These are phyloP conservation scores for Ceratina calcarata DNA, from an alignment of 1,140 invertebrate genomes.

Conservation along the genomic window DNA sequence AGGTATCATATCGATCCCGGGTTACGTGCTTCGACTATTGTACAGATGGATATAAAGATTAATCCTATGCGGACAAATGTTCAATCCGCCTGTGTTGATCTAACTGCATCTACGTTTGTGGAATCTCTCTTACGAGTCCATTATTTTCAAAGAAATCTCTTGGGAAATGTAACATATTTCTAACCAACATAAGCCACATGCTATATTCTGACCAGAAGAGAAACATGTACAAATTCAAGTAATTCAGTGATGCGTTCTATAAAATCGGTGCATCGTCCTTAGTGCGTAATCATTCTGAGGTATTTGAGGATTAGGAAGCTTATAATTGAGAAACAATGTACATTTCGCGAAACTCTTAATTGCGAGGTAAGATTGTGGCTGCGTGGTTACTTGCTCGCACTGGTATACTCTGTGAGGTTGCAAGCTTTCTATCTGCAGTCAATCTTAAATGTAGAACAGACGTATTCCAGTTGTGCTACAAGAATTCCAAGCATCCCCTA, in stretches of 20 bases:
- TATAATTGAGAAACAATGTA: background rate
- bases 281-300: no score
- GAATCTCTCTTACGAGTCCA: no score
- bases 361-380: background rate
- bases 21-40: background rate
- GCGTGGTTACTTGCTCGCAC: background rate
- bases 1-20: background rate
- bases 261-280: no score
- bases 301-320: background rate
- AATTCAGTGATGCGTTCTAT: no score
- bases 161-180: no score
- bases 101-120: background rate
- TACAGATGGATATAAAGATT: background rate
- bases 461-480: background rate
- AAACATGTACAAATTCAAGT: no score
- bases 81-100: background rate
- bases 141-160: background rate
- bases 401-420: background rate
- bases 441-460: slow-evolving; percentile 1
- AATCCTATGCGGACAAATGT: background rate
- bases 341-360: background rate
- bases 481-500: no score
- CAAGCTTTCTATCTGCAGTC: background rate
- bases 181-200: no score
- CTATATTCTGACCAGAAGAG: no score